phyloP scores from a whole-genome alignment of 2,113 vertebrate species.

The Megatriorchis doriae region DNA sequence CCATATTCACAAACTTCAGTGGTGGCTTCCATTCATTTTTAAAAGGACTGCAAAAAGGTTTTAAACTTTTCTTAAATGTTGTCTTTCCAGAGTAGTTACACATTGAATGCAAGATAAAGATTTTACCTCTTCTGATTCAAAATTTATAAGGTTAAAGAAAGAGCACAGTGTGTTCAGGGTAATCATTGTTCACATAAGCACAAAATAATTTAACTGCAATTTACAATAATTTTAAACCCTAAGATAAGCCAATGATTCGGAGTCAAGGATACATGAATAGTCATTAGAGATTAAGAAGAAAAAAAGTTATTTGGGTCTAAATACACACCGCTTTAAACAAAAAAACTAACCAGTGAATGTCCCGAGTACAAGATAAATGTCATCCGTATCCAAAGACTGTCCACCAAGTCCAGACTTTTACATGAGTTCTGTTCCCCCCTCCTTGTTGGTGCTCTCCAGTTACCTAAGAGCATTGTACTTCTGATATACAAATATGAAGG shows the following conservation, averaged over 20 bases:
- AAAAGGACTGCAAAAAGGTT: neutral
- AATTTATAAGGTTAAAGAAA: neutral
- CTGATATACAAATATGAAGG: neutral
- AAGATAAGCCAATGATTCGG: neutral
- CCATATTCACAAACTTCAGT: neutral
- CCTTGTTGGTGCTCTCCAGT: neutral
- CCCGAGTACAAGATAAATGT: neutral
- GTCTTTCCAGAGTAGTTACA: neutral
- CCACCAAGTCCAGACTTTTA: neutral
- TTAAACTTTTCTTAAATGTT: neutral
- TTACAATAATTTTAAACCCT: neutral
- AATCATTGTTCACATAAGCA: neutral
- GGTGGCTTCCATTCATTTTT: neutral
- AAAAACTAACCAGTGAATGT: neutral
- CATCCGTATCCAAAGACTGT: neutral
- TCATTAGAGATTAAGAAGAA: neutral
- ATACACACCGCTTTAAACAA: neutral
- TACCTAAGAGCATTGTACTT: neutral
- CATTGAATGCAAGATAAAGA: neutral
- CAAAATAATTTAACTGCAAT: neutral
- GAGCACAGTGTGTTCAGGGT: neutral
- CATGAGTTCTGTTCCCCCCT: neutral
- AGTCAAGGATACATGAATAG: neutral
- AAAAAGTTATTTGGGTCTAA: rapidly evolving
- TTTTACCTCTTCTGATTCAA: neutral